phyloP scores from a whole-genome alignment of 2,888 invertebrate species.

The Spisula solida region DNA sequence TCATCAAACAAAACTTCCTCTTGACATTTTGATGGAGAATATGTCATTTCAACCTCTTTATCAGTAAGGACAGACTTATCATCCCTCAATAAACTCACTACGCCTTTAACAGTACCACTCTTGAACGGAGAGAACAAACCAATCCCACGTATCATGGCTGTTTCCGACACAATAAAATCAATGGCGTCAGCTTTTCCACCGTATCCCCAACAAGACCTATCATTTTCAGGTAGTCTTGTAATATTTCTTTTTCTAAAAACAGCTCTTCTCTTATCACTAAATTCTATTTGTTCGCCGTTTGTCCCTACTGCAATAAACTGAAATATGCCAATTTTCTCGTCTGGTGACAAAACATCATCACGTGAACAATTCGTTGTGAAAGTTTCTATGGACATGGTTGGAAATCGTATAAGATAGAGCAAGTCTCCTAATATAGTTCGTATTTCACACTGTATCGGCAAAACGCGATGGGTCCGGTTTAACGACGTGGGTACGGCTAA shows the following conservation, averaged over 20 bases:
- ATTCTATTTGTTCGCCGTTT: not conserved
- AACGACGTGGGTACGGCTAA: too few species aligned
- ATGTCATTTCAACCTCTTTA: not conserved
- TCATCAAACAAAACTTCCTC: constrained; percentile 11
- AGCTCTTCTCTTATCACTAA: not conserved
- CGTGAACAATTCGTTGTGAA: not conserved
- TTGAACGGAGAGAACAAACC: not conserved
- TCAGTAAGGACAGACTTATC: not conserved
- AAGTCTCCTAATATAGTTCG: not conserved
- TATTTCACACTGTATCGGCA: too few species aligned
- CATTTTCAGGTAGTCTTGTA: not conserved
- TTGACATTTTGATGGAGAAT: not conserved
- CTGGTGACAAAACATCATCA: not conserved
- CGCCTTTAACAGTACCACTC: not conserved
- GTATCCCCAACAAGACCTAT: not conserved
- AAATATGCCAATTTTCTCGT: constrained; percentile 10
- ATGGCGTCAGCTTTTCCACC: not conserved
- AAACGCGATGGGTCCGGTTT: too few species aligned
- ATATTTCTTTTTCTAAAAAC: not conserved
- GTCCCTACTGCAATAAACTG: not conserved
- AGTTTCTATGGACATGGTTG: constrained; percentile 3
- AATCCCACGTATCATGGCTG: not conserved
- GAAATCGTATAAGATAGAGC: constrained; percentile 15
- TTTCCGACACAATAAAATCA: not conserved
- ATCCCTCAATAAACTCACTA: not conserved